Base-by-base conservation (phyloP, 2,888 invertebrate species). In the Dasypogon diadema region DNA sequence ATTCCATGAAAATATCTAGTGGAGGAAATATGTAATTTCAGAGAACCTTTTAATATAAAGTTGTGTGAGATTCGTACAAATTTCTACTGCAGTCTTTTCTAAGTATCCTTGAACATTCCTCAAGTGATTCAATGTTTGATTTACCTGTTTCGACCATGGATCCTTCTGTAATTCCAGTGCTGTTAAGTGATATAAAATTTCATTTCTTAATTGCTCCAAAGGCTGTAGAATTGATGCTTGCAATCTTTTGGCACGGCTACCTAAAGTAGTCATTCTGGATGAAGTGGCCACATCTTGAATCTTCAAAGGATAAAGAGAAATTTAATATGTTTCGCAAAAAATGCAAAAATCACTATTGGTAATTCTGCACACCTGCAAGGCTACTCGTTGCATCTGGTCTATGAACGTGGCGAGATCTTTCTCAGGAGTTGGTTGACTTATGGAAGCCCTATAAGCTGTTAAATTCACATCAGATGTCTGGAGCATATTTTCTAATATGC, bases 31-130 rank as follows among this genome's bases (percentile, higher is more conserved):
- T 6, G 5, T 63, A n/a, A 42, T 37, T 48, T 79, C 1, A 2
- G n/a, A 81, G 76, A 75, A 84, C 84, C 84, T 83, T 79, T 83
- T 83, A 24, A 83, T 83, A 79, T 84, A 86, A 77, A 81, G 76
- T 72, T 82, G 82, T 80, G 87, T 87, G 85, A 92, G 92, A 89
- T 91, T 89, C 80, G 90, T 88, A 72, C 92, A 91, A 80, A 93
- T 91, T 80, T 90, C 88, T 65, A 89, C 89, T 34, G 92, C 92
- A 80, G 92, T 91, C 81, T 90, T 91, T 81, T 92, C 90, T 78
- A 94, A 89, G 84, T 91, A 93, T 83, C 90, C 91, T 83, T 94
- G 93, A 58, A 93, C 91, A n/a, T 90, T 92, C 81, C 91, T 91
- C 79, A 94, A 88, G 82, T 93, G 92, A 75, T 90, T 90, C 4